Conservation (phyloP, 2,888 invertebrate genomes). For the Conomelus anceps region DNA sequence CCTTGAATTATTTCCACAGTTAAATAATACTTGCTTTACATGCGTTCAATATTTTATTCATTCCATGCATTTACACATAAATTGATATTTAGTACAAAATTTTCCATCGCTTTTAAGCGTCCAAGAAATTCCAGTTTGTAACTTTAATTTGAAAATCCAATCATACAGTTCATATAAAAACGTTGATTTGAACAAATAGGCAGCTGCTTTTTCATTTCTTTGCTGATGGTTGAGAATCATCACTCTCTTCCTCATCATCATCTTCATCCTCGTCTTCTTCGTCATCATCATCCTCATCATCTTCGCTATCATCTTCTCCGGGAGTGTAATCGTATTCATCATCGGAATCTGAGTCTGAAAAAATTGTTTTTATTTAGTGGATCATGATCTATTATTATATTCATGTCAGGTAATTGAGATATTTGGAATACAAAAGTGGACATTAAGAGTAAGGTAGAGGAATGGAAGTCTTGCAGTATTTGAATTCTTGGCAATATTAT, state of each 20-base stretch:
- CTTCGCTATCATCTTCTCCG: conserved; percentile 34
- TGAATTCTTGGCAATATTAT: too few species aligned
- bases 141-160: background rate
- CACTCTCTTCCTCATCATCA: conserved; percentile 31
- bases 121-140: background rate
- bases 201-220: conserved; percentile 16
- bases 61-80: background rate
- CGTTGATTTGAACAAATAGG: background rate
- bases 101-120: background rate
- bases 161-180: background rate
- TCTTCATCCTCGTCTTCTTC: conserved; percentile 36
- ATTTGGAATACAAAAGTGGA: too few species aligned
- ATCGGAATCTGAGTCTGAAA: conserved; percentile 42
- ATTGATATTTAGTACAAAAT: background rate
- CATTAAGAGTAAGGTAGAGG: too few species aligned
- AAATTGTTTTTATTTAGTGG: background rate
- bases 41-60: too few species aligned
- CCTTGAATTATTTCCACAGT: too few species aligned
- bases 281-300: conserved; percentile 35
- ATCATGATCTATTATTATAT: too few species aligned
- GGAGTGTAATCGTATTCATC: conserved; percentile 45
- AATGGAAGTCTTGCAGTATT: too few species aligned
- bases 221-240: conserved; percentile 19
- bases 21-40: too few species aligned
- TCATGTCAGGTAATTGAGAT: too few species aligned